Evolutionary conservation across 1,140 invertebrate species (phyloP).

Genomic region (Monochamus saltuarius): DNA sequence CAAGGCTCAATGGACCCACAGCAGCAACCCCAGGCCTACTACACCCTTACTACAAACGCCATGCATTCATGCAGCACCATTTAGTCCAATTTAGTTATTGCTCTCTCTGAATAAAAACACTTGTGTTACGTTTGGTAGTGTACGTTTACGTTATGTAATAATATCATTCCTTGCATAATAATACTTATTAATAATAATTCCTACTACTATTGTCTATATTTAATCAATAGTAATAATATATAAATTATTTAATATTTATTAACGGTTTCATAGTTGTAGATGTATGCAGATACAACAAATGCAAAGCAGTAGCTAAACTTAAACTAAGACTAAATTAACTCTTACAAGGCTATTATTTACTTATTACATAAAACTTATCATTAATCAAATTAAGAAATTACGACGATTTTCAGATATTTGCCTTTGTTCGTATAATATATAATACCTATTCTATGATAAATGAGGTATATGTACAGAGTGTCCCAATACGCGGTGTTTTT

Average conservation of each 20-base stretch:
- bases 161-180: slow-evolving; percentile 55
- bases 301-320: no score
- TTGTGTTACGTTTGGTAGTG: slow-evolving; percentile 56
- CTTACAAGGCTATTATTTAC: no score
- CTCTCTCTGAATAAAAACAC: slow-evolving; percentile 56
- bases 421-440: no score
- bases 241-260: slow-evolving; percentile 50
- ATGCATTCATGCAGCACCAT: slow-evolving; percentile 54
- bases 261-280: slow-evolving; percentile 45
- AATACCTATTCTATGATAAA: no score
- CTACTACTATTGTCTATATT: slow-evolving; percentile 51
- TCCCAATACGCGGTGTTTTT: no score
- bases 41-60: slow-evolving; percentile 49
- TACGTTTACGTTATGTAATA: slow-evolving; percentile 56
- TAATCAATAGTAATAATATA: slow-evolving; percentile 52
- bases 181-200: slow-evolving; percentile 54
- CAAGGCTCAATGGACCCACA: slow-evolving; percentile 49
- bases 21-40: slow-evolving; percentile 47
- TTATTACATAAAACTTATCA: no score
- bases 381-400: no score
- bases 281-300: no score
- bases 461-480: no score
- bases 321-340: no score
- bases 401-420: no score
- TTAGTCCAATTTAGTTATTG: slow-evolving; percentile 56